These are phyloP conservation scores for pig (Sus scrofa) DNA, from an alignment of 2,113 vertebrate species.

Conservation along the genomic window T2T-Sscrofa CM000827.6:82971501-82972000, in stretches of 20 bases:
- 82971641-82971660: background rate
- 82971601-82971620: constrained; percentile 5
- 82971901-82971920: background rate
- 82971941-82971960: fast-evolving
- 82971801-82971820: background rate
- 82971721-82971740: background rate
- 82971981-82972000: too few species aligned
- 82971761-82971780: constrained; percentile 42
- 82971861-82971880: background rate
- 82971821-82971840: background rate
- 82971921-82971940: fast-evolving
- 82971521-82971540: fast-evolving
- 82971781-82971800: background rate
- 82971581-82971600: background rate
- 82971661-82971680: constrained; percentile 50
- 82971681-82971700: background rate
- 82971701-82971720: background rate
- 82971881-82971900: background rate
- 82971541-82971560: background rate
- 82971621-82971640: background rate
- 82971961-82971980: too few species aligned
- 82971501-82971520: background rate
- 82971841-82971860: fast-evolving
- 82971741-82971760: constrained; percentile 48
- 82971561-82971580: too few species aligned